Conservation (phyloP, 2,888 invertebrate species). For the Pomacea canaliculata region DNA sequence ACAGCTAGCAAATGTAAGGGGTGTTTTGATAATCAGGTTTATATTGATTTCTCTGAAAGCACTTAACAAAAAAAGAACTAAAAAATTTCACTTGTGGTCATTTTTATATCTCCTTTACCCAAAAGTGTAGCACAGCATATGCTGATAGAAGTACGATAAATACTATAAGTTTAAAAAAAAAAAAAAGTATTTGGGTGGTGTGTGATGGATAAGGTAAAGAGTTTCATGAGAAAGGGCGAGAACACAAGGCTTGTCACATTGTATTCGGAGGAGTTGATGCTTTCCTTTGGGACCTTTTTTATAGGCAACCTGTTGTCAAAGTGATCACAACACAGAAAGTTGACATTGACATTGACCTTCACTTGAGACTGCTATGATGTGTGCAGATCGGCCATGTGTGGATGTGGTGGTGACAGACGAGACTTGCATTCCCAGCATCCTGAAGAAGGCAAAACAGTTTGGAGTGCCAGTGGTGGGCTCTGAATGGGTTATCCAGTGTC, state of each 20-base stretch:
- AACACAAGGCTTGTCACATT: no score
- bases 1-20: constrained; percentile 28
- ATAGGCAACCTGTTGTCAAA: no score
- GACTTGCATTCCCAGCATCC: constrained; percentile 75
- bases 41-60: not conserved
- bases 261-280: no score
- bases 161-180: not conserved
- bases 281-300: not conserved
- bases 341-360: no score
- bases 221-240: no score
- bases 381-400: constrained; percentile 35
- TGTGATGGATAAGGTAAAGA: no score
- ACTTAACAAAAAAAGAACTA: no score
- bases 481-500: constrained; percentile 79
- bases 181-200: not conserved
- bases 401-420: constrained; percentile 75
- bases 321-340: no score
- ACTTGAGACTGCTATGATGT: no score
- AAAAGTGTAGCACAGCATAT: no score
- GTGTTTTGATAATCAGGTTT: not conserved
- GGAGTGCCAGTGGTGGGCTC: constrained; percentile 78
- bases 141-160: not conserved
- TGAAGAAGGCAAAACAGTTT: constrained; percentile 73
- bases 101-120: no score
- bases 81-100: no score